Evolutionary conservation across 2,888 invertebrate species (phyloP), one percentile per base, ranked within the genome.

Genomic region (Choreutis nemorana): DNA sequence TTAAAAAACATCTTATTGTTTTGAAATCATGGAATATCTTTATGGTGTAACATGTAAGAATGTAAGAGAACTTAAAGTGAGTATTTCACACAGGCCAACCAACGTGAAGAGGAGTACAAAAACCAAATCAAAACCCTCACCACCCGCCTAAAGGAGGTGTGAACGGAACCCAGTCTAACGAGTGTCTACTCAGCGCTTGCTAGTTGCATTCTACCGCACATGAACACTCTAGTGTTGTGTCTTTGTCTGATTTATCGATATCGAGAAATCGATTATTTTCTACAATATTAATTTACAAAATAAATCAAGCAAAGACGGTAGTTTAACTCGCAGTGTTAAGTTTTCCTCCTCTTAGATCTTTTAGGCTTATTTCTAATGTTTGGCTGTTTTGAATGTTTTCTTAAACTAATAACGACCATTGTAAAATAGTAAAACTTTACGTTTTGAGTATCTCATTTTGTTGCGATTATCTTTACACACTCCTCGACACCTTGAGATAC

Each of bases 51-150:
- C n/a, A n/a, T n/a, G n/a, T n/a, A 11, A 10, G 23, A 14, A 13
- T 14, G 13, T 14, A 37, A 35, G 55, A 48, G 64, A 58, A 64
- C 50, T 38, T 43, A n/a, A n/a, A 52, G 46, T 52, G 29, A 49
- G 44, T 55, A 50, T 75, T 73, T 50, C 45, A 60, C 47, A 59
- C 73, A 97, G 96, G 97, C 97, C 84, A 95, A 96, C 86, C 96
- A 97, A 87, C 93, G 97, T 67, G 97, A 97, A 83, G 97, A 97
- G 86, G 95, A 96, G 81, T 97, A 97, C 91, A 97, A 97, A 88
- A 94, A 95, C 83, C 97, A 97, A 88, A 97, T 97, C 89, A 97
- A 97, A 90, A 94, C 92, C 80, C 87, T 96, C 81, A 94, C 93
- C 81, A 91, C 93, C 83, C 94, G 96, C 83, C 94, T 97, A 86